Percentiles rank a stretch among this genome's conserved stretches.
Conservation (phyloP, 2,113 vertebrate species). For the Cyphomyrus discorhynchus region DNA sequence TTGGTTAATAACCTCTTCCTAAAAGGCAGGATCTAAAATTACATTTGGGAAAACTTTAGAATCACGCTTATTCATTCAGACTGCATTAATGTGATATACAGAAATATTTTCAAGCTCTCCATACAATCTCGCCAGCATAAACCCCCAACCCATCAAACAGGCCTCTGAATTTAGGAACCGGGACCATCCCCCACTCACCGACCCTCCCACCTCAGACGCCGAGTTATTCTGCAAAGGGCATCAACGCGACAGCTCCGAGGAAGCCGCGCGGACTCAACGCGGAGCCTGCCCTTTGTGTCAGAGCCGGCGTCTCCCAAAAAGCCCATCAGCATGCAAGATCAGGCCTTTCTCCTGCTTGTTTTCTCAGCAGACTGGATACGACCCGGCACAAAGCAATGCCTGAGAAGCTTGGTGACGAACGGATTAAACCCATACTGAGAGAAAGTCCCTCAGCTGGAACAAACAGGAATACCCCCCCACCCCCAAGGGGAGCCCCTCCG, state of each 20-base stretch:
- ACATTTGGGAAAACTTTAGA: not conserved
- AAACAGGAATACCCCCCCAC: not conserved
- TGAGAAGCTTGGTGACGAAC: not conserved
- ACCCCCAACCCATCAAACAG: not conserved
- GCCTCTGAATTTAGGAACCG: not conserved
- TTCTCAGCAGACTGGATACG: not conserved
- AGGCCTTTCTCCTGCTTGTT: not conserved
- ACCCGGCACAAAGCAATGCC: not conserved
- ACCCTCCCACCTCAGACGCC: not conserved
- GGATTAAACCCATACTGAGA: constrained; percentile 1
- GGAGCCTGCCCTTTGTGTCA: not conserved
- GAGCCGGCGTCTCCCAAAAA: not conserved
- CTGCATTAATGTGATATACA: not conserved
- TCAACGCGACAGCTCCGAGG: not conserved
- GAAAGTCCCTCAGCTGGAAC: not conserved
- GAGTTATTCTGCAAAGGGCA: not conserved
- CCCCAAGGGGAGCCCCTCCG: not conserved
- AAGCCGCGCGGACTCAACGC: not conserved
- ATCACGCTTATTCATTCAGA: not conserved
- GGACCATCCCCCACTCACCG: not conserved
- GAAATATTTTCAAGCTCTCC: not conserved
- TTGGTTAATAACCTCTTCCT: not conserved
- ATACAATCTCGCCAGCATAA: not conserved
- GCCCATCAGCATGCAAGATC: constrained; percentile 12
- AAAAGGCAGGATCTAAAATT: not conserved